phyloP scores from a whole-genome alignment of 2,113 vertebrate species.

The Eclectus roratus region DNA sequence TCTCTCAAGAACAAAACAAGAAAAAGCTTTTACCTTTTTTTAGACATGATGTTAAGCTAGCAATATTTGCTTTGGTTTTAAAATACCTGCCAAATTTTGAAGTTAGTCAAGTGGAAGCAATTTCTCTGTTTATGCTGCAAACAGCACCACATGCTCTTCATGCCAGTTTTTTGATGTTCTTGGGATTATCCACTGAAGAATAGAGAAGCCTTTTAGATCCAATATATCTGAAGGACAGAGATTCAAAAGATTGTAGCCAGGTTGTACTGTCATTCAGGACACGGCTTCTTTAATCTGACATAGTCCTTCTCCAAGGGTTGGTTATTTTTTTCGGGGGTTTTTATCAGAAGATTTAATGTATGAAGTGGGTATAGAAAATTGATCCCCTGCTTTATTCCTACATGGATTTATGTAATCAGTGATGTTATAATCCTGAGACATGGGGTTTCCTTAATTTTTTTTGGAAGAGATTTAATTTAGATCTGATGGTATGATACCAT shows the following conservation, averaged over 20 bases:
- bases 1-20: neutral
- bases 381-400: neutral
- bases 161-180: neutral
- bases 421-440: neutral
- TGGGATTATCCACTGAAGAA: neutral
- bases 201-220: neutral
- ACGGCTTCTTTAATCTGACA: neutral
- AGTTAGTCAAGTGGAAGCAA: neutral
- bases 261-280: neutral
- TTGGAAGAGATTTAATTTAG: neutral
- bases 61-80: neutral
- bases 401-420: neutral
- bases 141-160: accelerated
- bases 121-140: neutral
- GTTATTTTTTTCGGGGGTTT: neutral
- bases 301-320: neutral
- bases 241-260: neutral
- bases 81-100: neutral
- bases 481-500: neutral
- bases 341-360: neutral
- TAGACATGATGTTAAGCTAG: neutral
- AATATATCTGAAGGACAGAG: neutral
- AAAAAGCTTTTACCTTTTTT: neutral
- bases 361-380: neutral
- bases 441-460: neutral